phyloP scores from a whole-genome alignment of 37 sponge, comb jelly and placozoan genomes.

The Ephydatia muelleri region DNA sequence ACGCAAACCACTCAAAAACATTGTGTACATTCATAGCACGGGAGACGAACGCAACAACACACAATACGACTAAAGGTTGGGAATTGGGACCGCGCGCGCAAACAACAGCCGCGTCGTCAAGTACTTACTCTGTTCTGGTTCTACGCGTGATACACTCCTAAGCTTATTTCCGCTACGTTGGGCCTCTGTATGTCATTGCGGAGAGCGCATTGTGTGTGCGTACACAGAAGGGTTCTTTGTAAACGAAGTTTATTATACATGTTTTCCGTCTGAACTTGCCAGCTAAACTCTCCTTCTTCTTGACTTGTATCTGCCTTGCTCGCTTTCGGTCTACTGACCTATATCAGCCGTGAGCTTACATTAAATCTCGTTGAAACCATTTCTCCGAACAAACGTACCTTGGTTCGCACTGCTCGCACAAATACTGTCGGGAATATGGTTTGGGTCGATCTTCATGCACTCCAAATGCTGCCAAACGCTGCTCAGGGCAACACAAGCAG shows the following conservation, averaged over 20 bases:
- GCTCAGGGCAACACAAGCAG: constrained; percentile 9
- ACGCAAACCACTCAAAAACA: too few species aligned
- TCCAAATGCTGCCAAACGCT: constrained; percentile 92
- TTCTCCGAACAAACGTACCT: constrained; percentile 46
- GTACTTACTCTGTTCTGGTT: too few species aligned
- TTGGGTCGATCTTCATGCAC: constrained; percentile 86
- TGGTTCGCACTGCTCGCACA: constrained; percentile 84
- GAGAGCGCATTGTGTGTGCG: neutral
- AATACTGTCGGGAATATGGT: constrained; percentile 83
- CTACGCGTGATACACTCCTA: too few species aligned
- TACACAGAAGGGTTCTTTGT: neutral
- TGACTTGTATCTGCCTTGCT: constrained; percentile 65
- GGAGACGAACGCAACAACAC: too few species aligned
- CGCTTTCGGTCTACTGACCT: constrained; percentile 60
- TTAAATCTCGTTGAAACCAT: neutral
- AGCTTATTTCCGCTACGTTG: too few species aligned
- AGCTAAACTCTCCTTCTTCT: constrained; percentile 71
- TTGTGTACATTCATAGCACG: too few species aligned
- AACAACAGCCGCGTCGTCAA: too few species aligned
- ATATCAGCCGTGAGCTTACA: neutral
- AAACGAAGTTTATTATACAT: too few species aligned
- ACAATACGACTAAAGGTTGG: too few species aligned
- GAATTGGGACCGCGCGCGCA: too few species aligned
- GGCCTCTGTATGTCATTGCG: too few species aligned
- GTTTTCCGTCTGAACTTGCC: neutral